phyloP scores from a whole-genome alignment of 53 echinoderm and acorn worm species.

The Henricia sp. region DNA sequence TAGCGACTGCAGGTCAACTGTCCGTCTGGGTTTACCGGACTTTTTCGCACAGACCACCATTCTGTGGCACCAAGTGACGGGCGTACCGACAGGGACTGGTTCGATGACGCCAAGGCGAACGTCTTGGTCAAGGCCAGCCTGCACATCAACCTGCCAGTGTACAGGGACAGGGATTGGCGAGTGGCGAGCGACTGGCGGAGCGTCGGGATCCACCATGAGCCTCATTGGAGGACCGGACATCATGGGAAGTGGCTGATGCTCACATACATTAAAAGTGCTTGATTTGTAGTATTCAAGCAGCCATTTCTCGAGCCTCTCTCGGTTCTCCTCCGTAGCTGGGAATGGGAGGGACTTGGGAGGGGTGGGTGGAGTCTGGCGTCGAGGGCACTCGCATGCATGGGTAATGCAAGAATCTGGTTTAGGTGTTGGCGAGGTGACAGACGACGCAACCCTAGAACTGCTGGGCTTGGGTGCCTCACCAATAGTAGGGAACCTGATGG shows the following conservation, averaged over 20 bases:
- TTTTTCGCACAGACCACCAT: constrained; percentile 66
- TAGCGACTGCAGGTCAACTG: constrained; percentile 59
- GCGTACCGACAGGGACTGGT: constrained; percentile 59
- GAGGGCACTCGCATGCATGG: constrained; percentile 60
- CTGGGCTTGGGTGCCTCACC: constrained; percentile 38
- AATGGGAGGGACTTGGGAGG: constrained; percentile 55
- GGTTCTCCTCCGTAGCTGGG: constrained; percentile 60
- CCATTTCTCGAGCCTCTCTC: constrained; percentile 57
- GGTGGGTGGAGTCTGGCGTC: constrained; percentile 48
- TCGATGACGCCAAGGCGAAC: constrained; percentile 73
- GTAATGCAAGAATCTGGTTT: background rate
- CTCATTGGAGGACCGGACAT: constrained; percentile 64
- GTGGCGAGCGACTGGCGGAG: constrained; percentile 72
- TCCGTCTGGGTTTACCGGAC: constrained; percentile 63
- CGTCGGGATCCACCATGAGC: constrained; percentile 65
- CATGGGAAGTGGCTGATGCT: constrained; percentile 76
- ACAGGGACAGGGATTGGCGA: constrained; percentile 73
- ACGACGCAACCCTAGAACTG: background rate
- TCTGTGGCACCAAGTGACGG: constrained; percentile 71
- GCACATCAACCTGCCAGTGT: constrained; percentile 72
- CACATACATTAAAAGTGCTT: constrained; percentile 68
- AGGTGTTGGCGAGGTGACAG: background rate
- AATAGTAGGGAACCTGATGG: constrained; percentile 51
- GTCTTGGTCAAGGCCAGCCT: constrained; percentile 76
- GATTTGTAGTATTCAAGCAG: constrained; percentile 62